Percentiles rank a stretch among this genome's conserved stretches.
These are phyloP conservation scores for Allophyes oxyacanthae DNA, from an alignment of 2,888 invertebrate genomes.

Conservation along the genomic window DNA sequence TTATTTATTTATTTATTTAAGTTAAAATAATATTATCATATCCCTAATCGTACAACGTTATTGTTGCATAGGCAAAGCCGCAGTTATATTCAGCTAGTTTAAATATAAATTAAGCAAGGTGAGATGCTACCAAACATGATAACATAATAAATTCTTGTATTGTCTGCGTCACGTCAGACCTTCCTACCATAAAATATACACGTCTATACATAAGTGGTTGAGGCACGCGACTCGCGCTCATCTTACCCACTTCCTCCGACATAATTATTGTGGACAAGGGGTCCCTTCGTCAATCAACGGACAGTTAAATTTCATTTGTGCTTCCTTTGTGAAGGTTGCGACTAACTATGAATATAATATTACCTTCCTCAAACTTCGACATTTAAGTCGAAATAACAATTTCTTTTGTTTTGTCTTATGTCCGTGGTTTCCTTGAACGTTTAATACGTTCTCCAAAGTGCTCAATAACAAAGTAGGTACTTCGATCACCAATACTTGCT, in stretches of 20 bases:
- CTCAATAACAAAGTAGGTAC: too few species aligned
- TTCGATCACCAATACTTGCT: too few species aligned
- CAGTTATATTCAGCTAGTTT: too few species aligned
- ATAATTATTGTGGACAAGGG: conserved; percentile 83
- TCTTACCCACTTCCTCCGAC: conserved; percentile 79
- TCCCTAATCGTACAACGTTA: too few species aligned
- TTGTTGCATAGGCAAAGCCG: too few species aligned
- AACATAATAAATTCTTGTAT: conserved; percentile 45
- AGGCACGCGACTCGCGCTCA: conserved; percentile 54
- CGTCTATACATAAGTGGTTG: conserved; percentile 33
- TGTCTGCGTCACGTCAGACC: conserved; percentile 42
- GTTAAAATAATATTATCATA: too few species aligned
- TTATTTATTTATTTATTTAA: too few species aligned
- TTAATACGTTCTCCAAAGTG: too few species aligned
- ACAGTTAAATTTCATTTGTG: conserved; percentile 83
- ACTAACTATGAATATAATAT: conserved; percentile 65
- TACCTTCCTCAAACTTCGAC: conserved; percentile 58
- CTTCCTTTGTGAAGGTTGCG: conserved; percentile 76
- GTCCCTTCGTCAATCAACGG: conserved; percentile 84
- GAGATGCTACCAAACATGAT: too few species aligned
- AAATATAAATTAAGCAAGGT: too few species aligned
- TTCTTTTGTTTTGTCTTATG: too few species aligned
- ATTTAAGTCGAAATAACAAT: conserved; percentile 31
- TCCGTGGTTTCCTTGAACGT: too few species aligned
- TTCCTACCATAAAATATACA: conserved; percentile 13